These are phyloP conservation scores for Paradoxurus hermaphroditus DNA, from an alignment of 2,113 vertebrate species.

Conservation along the genomic window DNA sequence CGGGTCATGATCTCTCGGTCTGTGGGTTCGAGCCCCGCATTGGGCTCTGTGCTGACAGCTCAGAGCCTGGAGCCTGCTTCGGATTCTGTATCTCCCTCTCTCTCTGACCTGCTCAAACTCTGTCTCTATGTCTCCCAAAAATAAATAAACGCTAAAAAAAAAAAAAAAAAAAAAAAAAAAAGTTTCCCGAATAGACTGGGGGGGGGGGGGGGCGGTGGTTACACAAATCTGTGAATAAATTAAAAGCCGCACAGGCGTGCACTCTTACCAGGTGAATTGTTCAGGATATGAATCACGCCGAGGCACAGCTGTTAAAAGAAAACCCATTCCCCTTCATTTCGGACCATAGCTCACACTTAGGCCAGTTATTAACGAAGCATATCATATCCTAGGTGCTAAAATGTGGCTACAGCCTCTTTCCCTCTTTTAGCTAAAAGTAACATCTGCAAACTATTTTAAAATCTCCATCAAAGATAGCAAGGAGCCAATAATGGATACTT, in stretches of 20 bases:
- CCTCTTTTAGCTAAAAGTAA: neutral
- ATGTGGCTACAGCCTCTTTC: neutral
- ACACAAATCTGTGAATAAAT: neutral
- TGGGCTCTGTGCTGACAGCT: no score
- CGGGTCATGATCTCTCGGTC: no score
- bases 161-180: no score
- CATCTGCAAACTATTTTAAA: slow-evolving; percentile 35
- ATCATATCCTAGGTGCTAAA: slow-evolving; percentile 9
- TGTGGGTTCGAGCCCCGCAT: no score
- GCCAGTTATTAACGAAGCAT: neutral
- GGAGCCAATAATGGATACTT: neutral
- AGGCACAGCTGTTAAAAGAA: neutral
- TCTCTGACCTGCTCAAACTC: no score
- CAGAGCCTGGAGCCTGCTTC: no score
- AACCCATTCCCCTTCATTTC: neutral
- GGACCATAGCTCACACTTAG: neutral
- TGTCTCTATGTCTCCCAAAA: no score
- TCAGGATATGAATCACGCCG: neutral
- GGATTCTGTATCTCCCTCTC: no score
- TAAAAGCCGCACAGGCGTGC: neutral
- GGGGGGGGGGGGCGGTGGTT: neutral
- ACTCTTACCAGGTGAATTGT: neutral
- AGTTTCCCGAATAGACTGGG: neutral
- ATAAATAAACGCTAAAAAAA: no score
- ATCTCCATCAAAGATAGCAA: neutral